Evolutionary conservation across 2,797 vertebrate species (phyloP).

Genomic region (Takifugu rubripes): DNA sequence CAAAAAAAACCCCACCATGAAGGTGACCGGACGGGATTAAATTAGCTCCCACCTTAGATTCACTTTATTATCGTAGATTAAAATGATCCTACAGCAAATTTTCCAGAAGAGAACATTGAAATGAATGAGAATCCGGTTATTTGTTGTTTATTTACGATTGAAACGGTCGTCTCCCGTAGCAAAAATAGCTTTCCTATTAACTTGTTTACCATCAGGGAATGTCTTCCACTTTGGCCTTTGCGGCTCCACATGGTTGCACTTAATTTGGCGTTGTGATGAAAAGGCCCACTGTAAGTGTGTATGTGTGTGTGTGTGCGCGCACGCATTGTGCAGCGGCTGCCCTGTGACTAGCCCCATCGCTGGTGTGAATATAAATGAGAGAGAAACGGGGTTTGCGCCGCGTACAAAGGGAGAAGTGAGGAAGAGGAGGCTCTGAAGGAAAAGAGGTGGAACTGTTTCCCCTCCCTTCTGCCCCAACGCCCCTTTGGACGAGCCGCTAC

Average conservation of each 20-base stretch:
- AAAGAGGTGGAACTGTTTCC: slow-evolving; percentile 23
- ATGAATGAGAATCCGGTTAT: no score
- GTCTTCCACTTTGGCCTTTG: slow-evolving; percentile 2
- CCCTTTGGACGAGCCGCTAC: slow-evolving; percentile 18
- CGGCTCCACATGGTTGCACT: slow-evolving; percentile 21
- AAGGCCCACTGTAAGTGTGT: slow-evolving; percentile 19
- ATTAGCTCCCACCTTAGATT: no score
- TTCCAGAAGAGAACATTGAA: no score
- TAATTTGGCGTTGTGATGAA: slow-evolving; percentile 17
- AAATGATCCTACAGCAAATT: no score
- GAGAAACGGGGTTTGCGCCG: slow-evolving; percentile 23
- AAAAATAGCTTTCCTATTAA: no score
- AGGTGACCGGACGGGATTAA: background rate
- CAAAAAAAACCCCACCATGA: background rate
- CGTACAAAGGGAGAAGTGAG: slow-evolving; percentile 22
- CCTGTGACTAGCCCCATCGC: slow-evolving; percentile 46
- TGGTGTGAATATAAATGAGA: slow-evolving; percentile 67
- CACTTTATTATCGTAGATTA: no score
- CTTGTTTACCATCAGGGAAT: no score
- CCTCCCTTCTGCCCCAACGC: slow-evolving; percentile 12
- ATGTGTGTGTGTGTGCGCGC: slow-evolving; percentile 24
- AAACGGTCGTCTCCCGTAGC: no score
- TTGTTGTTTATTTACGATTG: no score
- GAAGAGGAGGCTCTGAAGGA: slow-evolving; percentile 16
- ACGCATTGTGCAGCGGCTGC: slow-evolving; percentile 29